Percentiles rank a stretch among this genome's conserved stretches.
These are phyloP conservation scores for Macrophya alboannulata DNA, from an alignment of 2,888 invertebrate genomes.

Conservation along the genomic window DNA sequence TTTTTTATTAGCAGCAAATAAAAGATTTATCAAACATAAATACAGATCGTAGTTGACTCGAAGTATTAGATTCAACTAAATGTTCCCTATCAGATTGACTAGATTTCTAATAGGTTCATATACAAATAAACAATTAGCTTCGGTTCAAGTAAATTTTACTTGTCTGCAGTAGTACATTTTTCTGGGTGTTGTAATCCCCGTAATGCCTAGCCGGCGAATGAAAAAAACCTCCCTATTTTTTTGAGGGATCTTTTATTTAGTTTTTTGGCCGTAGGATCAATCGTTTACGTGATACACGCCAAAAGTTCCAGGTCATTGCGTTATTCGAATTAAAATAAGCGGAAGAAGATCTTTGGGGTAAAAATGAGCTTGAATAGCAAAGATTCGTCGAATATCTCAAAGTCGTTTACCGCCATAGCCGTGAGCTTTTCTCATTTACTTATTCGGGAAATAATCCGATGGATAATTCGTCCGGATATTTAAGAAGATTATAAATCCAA, in stretches of 20 bases:
- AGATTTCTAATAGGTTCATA: no score
- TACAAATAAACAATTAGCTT: no score
- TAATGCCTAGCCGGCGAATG: neutral
- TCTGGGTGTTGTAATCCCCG: neutral
- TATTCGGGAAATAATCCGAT: neutral
- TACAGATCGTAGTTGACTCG: no score
- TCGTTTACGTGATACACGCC: neutral
- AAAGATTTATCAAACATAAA: no score
- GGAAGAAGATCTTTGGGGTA: neutral
- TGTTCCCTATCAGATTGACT: no score
- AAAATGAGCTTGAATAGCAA: neutral
- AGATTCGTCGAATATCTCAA: neutral
- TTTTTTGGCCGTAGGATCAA: neutral
- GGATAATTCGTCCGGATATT: neutral
- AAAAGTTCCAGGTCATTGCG: neutral
- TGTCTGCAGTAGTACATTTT: no score
- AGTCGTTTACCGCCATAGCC: neutral
- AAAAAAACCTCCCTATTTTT: neutral
- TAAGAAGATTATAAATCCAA: neutral
- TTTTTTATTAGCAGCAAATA: no score
- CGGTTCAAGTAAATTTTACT: no score
- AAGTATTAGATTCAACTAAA: no score
- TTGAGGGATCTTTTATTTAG: neutral
- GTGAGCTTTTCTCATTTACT: neutral
- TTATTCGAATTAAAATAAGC: neutral